Percentiles rank a stretch among this genome's conserved stretches.
Evolutionary conservation across 2,113 vertebrate genomes (phyloP).

Genomic region (Trochalopteron elliotii): DNA sequence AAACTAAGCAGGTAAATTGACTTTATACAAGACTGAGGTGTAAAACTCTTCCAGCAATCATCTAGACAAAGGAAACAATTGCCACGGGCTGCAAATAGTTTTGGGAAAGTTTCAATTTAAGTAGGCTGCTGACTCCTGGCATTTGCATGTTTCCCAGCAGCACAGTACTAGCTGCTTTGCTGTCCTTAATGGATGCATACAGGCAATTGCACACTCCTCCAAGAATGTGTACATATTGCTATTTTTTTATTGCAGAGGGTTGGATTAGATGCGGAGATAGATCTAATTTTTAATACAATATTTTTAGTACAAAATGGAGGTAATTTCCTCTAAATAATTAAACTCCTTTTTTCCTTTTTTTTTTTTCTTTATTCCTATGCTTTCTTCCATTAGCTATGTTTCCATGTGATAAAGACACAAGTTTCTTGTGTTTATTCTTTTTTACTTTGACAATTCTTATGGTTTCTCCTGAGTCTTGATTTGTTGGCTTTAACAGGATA

Average conservation of each 20-base stretch:
- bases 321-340: not conserved
- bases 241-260: not conserved
- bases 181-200: not conserved
- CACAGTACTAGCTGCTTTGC: not conserved
- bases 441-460: not conserved
- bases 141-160: not conserved
- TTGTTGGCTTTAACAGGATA: not conserved
- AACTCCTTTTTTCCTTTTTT: not conserved
- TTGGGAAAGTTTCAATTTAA: not conserved
- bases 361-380: not conserved
- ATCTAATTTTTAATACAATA: not conserved
- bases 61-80: not conserved
- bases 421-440: not conserved
- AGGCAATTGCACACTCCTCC: not conserved
- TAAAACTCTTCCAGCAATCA: not conserved
- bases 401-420: not conserved
- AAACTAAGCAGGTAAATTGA: not conserved
- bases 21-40: not conserved
- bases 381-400: not conserved
- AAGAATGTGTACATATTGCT: not conserved
- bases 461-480: not conserved
- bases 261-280: not conserved
- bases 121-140: not conserved
- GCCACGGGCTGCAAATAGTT: accelerated
- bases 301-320: not conserved